Percentiles rank a stretch among this genome's conserved stretches.
Evolutionary conservation across 2,888 invertebrate genomes (phyloP).

Genomic region (Mechanitis mazaeus): DNA sequence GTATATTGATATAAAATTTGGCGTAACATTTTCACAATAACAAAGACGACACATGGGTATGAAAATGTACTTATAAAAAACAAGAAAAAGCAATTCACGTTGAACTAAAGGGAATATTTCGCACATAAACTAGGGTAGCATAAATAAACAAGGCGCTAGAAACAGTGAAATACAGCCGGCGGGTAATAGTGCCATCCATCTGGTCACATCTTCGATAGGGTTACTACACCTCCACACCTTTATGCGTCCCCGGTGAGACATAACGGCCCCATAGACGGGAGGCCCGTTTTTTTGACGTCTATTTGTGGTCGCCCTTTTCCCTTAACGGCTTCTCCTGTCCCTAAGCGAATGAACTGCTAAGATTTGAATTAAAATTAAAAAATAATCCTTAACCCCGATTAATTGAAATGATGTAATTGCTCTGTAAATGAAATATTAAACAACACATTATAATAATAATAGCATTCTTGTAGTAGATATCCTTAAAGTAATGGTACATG

Average conservation of each 20-base stretch:
- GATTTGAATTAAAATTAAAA: conserved; percentile 41
- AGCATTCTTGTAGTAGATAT: too few species aligned
- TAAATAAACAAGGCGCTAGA: conserved; percentile 68
- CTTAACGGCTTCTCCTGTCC: conserved; percentile 57
- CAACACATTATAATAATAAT: too few species aligned
- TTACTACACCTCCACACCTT: conserved; percentile 73
- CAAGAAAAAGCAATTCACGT: conserved; percentile 27
- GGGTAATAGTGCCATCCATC: conserved; percentile 73
- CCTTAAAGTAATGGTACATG: too few species aligned
- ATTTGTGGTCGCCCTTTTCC: conserved; percentile 71
- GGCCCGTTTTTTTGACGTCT: conserved; percentile 75
- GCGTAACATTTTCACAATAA: not conserved
- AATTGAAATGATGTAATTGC: conserved; percentile 3
- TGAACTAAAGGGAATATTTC: conserved; percentile 35
- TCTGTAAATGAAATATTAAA: too few species aligned
- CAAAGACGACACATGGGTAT: conserved; percentile 4
- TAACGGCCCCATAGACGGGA: conserved; percentile 64
- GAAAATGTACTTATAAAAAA: conserved; percentile 22
- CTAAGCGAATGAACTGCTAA: conserved; percentile 35
- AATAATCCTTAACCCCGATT: conserved; percentile 23
- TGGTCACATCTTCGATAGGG: conserved; percentile 75
- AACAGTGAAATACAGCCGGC: conserved; percentile 60
- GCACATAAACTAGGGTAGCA: conserved; percentile 70
- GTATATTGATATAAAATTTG: conserved; percentile 7
- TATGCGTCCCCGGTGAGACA: conserved; percentile 72